Base-by-base conservation (phyloP, 1,140 invertebrate species). In the Dolichoris vasculosae region DNA sequence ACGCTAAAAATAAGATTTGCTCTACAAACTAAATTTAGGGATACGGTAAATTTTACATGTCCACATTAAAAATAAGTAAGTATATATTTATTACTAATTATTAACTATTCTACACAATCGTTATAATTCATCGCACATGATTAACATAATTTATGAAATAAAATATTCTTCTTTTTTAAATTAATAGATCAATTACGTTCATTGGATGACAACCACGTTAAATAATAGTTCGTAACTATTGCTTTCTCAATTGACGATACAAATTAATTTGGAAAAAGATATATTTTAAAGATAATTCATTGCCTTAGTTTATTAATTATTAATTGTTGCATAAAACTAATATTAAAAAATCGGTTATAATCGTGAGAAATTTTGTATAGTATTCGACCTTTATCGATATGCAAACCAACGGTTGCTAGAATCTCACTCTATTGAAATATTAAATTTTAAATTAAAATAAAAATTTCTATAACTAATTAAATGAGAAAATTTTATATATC, bases 11-110 rank as follows among this genome's bases (percentile, higher is more conserved):
- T 73, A 73, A 73, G 38, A 73, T 73, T 73, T 43, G 69, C 69
- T 73, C 69, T 73, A 73, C 69, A 73, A 73, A 73, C 32, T 43
- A 73, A 73, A 73, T 73, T 73, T 73, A 73, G 69, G 40, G 43
- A 73, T 43, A 43, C 38, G 13, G 38, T 73, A 73, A 73, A 73
- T 43, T 73, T 6, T 73, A 73, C 3, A 32, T 26, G 38, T 8
- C 40, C 23, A n/a, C 38, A 38, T 73, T 73, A 43, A n/a, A 20
- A 73, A 43, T 43, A 73, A 43, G 23, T 73, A 20, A 38, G 2
- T 43, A 43, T 38, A 9, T 9, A 73, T 30, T 73, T 73, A 73
- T 71, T 69, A 69, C 3, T 23, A 73, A 43, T 73, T 73, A 73
- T 73, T 11, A 43, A 23, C 2, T 43, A 73, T 73, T 43, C 15